Evolutionary conservation across 2,888 invertebrate genomes (phyloP).

Genomic region (Polydrusus tereticollis): DNA sequence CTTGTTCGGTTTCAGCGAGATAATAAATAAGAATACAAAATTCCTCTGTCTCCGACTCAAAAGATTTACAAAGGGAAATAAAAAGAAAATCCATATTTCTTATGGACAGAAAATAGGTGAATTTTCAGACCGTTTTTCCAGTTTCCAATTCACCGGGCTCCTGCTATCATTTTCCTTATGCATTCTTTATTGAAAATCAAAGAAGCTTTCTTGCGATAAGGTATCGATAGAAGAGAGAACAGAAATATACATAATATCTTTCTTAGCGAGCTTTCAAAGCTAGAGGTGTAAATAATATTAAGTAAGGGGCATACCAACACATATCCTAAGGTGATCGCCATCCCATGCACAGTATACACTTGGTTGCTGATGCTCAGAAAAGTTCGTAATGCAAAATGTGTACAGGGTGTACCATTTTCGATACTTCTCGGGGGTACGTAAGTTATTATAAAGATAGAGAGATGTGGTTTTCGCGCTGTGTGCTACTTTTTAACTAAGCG

Average conservation of each 20-base stretch:
- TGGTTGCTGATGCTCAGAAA: no score
- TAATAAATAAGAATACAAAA: constrained; percentile 38
- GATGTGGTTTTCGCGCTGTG: no score
- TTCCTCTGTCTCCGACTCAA: neutral
- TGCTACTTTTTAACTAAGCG: no score
- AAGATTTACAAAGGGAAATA: constrained; percentile 2
- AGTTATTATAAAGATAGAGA: no score
- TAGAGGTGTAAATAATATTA: no score
- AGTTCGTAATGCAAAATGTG: no score
- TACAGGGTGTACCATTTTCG: no score
- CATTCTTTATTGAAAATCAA: constrained; percentile 35
- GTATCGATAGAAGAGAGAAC: constrained; percentile 16
- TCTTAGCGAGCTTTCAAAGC: neutral
- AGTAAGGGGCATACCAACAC: no score
- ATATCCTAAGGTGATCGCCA: no score
- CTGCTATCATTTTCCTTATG: constrained; percentile 27
- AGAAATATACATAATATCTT: constrained; percentile 16
- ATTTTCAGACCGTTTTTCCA: constrained; percentile 29
- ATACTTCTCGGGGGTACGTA: no score
- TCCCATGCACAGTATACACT: no score
- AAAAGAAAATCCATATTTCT: constrained; percentile 24
- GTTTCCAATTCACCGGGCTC: constrained; percentile 33
- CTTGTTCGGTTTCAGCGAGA: neutral
- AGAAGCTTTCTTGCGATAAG: constrained; percentile 11
- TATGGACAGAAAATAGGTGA: constrained; percentile 3